Evolutionary conservation across 1,140 invertebrate genomes (phyloP).

Genomic region (Micrasema longulum): DNA sequence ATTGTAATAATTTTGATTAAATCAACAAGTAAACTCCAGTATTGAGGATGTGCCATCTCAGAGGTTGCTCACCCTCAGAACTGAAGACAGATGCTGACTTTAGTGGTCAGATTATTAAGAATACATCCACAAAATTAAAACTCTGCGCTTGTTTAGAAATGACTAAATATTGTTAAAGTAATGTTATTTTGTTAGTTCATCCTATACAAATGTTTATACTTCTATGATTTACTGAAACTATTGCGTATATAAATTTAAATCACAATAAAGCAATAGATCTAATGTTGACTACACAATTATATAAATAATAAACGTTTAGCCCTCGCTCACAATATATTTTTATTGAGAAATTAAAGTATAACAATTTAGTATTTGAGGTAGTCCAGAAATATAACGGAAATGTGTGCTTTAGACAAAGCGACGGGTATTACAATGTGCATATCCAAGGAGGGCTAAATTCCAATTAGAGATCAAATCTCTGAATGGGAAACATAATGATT

Average conservation of each 20-base stretch:
- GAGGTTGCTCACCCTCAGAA: not conserved
- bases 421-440: not conserved
- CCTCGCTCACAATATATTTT: conserved; percentile 13
- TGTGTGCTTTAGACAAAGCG: not conserved
- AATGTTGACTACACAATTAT: conserved; percentile 67
- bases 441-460: conserved; percentile 30
- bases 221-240: conserved; percentile 68
- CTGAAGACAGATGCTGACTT: not conserved
- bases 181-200: conserved; percentile 66
- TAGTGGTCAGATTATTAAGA: conserved; percentile 52
- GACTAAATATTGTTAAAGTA: conserved; percentile 66
- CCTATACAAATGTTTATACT: conserved; percentile 59
- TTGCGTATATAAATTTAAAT: conserved; percentile 70
- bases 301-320: conserved; percentile 51
- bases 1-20: conserved; percentile 49
- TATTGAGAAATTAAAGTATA: not conserved
- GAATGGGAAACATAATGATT: conserved; percentile 27
- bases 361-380: conserved; percentile 9
- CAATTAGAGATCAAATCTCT: conserved; percentile 26
- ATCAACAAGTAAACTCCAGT: conserved; percentile 28
- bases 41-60: conserved; percentile 9
- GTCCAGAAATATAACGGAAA: conserved; percentile 22
- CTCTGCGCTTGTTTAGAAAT: conserved; percentile 67
- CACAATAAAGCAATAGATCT: conserved; percentile 70
- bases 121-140: conserved; percentile 67